These are phyloP conservation scores for Nemotelus nigrinus DNA, from an alignment of 2,888 invertebrate species.

Conservation along the genomic window DNA sequence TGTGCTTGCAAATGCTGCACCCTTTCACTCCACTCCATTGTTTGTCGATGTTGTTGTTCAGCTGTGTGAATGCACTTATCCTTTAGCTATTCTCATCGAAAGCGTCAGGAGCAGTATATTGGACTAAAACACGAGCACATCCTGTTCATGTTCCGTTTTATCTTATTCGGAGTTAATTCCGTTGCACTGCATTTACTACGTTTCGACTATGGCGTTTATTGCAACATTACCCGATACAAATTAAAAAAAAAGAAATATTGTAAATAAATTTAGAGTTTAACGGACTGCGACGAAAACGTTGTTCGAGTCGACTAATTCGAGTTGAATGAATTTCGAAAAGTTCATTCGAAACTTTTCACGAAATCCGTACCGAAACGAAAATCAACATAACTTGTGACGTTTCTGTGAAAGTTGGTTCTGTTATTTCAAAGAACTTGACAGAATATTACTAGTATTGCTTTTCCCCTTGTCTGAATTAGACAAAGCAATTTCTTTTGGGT, in stretches of 20 bases:
- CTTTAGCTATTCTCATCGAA: background rate
- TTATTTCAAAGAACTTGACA: constrained; percentile 30
- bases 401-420: constrained; percentile 15
- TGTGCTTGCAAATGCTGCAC: constrained; percentile 64
- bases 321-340: background rate
- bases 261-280: background rate
- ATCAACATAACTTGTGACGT: background rate
- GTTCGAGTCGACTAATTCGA: background rate
- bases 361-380: constrained; percentile 11
- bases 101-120: background rate
- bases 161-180: background rate
- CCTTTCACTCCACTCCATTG: constrained; percentile 55
- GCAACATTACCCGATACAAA: background rate
- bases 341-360: constrained; percentile 15
- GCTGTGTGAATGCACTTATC: background rate
- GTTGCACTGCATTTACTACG: background rate
- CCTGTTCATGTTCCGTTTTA: background rate
- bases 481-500: constrained; percentile 8
- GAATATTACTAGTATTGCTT: background rate
- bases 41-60: background rate
- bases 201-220: background rate
- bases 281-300: background rate
- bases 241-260: background rate
- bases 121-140: background rate
- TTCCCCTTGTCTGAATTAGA: background rate